These are phyloP conservation scores for Lucilia cuprina DNA, from an alignment of 1,140 invertebrate genomes.

Conservation along the genomic window DNA sequence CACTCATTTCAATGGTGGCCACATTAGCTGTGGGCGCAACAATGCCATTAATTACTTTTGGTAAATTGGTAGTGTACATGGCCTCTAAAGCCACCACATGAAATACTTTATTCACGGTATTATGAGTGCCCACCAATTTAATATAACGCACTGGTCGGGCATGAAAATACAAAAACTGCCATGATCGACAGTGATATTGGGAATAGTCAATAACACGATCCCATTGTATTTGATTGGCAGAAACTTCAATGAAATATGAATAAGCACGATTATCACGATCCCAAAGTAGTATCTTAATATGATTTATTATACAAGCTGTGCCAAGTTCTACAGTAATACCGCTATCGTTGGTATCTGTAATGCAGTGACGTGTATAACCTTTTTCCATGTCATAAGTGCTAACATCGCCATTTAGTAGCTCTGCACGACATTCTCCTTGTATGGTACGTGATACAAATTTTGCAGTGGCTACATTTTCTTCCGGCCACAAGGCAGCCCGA, in stretches of 20 bases:
- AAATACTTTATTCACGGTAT: conserved; percentile 95
- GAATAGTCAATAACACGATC: conserved; percentile 90
- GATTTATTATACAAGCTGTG: conserved; percentile 90
- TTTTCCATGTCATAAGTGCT: conserved; percentile 62
- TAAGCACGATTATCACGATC: conserved; percentile 93
- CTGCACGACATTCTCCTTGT: conserved; percentile 85
- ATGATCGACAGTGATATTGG: conserved; percentile 90
- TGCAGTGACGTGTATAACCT: conserved; percentile 91
- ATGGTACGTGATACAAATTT: conserved; percentile 82
- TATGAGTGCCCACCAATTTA: conserved; percentile 91
- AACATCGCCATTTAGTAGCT: conserved; percentile 86
- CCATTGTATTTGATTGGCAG: conserved; percentile 96
- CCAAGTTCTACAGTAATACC: conserved; percentile 90
- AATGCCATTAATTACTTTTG: conserved; percentile 80
- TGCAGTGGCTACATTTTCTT: conserved; percentile 89
- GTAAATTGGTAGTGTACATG: conserved; percentile 79
- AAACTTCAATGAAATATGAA: conserved; percentile 96
- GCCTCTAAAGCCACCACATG: conserved; percentile 93
- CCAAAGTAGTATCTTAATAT: conserved; percentile 92
- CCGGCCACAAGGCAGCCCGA: conserved; percentile 79
- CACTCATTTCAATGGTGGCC: conserved; percentile 86
- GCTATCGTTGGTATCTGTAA: conserved; percentile 75
- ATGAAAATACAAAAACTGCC: conserved; percentile 95
- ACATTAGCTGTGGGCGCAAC: conserved; percentile 89
- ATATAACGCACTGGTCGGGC: conserved; percentile 89